A percentile compares a stretch with the other conserved stretches of the same genome.
Evolutionary conservation across 2,113 vertebrate genomes (phyloP).

Genomic region (Gopherus evgoodei): DNA sequence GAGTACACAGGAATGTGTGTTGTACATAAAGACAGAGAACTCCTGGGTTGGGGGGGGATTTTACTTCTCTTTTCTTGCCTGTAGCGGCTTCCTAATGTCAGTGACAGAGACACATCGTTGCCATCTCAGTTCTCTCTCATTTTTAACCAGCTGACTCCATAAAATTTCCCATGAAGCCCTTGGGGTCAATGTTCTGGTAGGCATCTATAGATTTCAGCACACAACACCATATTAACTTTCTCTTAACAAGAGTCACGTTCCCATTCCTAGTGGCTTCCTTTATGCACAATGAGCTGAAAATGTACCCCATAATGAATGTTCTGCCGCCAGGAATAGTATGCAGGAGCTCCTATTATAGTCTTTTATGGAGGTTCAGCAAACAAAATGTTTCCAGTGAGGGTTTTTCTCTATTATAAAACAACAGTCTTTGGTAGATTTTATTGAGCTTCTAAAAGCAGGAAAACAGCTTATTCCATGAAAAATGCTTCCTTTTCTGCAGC

Average conservation of each 20-base stretch:
- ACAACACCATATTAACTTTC: background rate
- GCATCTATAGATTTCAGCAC: background rate
- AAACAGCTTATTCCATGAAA: conserved; percentile 64
- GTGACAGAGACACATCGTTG: background rate
- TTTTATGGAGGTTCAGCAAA: conserved; percentile 49
- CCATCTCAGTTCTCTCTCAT: background rate
- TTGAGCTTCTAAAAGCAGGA: conserved; percentile 45
- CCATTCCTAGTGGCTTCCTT: background rate
- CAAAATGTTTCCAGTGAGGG: conserved; percentile 35
- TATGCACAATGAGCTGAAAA: conserved; percentile 22
- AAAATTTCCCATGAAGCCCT: background rate
- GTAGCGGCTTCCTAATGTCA: background rate
- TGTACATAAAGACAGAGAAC: background rate
- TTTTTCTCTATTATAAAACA: conserved; percentile 60
- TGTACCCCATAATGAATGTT: conserved; percentile 39
- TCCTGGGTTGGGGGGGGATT: background rate
- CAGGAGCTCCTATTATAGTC: conserved; percentile 41
- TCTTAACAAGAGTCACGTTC: conserved; percentile 17
- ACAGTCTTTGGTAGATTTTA: conserved; percentile 36
- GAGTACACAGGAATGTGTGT: background rate
- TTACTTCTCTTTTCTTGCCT: background rate
- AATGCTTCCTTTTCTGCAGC: conserved; percentile 50
- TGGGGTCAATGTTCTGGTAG: background rate
- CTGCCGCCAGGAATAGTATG: conserved; percentile 19
- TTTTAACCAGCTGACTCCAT: background rate